phyloP scores from a whole-genome alignment of 2,113 vertebrate genomes.

The Odocoileus virginianus region DNA sequence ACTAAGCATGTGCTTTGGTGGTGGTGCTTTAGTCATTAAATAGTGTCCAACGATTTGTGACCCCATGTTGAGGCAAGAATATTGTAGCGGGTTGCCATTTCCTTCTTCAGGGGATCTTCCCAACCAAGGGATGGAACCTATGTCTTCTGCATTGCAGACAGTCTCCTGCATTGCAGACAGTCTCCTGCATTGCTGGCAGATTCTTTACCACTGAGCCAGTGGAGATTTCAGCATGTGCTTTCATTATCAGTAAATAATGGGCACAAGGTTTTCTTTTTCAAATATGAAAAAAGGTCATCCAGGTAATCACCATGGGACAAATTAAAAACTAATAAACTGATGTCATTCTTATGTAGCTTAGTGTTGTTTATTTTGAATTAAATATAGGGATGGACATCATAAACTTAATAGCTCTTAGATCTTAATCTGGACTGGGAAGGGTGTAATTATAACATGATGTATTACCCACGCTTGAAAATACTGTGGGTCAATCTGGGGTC shows the following conservation, averaged over 20 bases:
- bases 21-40: not conserved
- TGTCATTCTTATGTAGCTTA: not conserved
- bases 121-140: not conserved
- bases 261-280: not conserved
- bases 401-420: not conserved
- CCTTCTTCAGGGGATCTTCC: not conserved
- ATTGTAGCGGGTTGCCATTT: not conserved
- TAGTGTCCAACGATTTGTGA: not conserved
- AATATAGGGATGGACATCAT: not conserved
- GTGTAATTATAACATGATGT: not conserved
- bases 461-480: not conserved
- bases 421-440: not conserved
- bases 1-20: not conserved
- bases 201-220: not conserved
- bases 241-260: not conserved
- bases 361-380: constrained; percentile 1
- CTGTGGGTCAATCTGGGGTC: not conserved
- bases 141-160: not conserved
- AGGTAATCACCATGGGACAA: not conserved
- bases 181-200: not conserved
- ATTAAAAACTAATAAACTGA: not conserved
- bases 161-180: not conserved
- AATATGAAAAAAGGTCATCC: not conserved
- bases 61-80: not conserved
- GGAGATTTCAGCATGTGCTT: not conserved